phyloP scores from a whole-genome alignment of 2,113 vertebrate genomes.

The Litocranius walleri region DNA sequence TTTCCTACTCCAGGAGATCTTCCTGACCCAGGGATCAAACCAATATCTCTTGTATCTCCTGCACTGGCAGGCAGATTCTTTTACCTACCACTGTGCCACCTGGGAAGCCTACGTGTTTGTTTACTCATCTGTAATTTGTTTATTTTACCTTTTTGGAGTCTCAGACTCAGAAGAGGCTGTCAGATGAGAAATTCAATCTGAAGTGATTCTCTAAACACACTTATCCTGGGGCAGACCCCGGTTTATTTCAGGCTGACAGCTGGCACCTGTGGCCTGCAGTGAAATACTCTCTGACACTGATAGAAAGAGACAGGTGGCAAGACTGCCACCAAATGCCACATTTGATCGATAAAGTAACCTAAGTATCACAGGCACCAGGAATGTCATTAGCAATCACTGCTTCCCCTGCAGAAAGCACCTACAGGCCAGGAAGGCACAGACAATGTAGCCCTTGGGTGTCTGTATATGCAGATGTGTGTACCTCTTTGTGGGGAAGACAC shows the following conservation, averaged over 20 bases:
- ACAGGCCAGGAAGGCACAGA: neutral
- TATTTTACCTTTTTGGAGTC: slow-evolving; percentile 67
- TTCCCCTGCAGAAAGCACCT: slow-evolving; percentile 25
- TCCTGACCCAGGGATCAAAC: neutral
- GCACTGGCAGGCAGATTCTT: neutral
- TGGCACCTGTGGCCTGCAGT: slow-evolving; percentile 76
- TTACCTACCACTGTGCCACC: neutral
- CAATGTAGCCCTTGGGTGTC: neutral
- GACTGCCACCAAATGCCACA: slow-evolving; percentile 81
- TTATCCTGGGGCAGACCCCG: slow-evolving; percentile 72
- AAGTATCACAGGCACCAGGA: slow-evolving; percentile 68
- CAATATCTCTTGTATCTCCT: neutral
- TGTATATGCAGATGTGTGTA: neutral
- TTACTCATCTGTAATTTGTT: slow-evolving; percentile 74
- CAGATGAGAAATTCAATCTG: slow-evolving; percentile 64
- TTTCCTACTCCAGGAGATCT: neutral
- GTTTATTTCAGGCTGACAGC: slow-evolving; percentile 80
- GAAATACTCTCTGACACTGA: slow-evolving; percentile 82
- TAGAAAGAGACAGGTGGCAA: slow-evolving; percentile 86
- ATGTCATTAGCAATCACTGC: slow-evolving; percentile 60
- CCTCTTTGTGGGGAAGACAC: neutral
- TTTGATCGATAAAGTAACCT: slow-evolving; percentile 81
- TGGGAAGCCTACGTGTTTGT: neutral
- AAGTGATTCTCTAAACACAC: slow-evolving; percentile 42
- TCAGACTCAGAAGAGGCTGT: slow-evolving; percentile 50